Conservation (phyloP, 2,113 vertebrate species). For the Edolisoma coerulescens region DNA sequence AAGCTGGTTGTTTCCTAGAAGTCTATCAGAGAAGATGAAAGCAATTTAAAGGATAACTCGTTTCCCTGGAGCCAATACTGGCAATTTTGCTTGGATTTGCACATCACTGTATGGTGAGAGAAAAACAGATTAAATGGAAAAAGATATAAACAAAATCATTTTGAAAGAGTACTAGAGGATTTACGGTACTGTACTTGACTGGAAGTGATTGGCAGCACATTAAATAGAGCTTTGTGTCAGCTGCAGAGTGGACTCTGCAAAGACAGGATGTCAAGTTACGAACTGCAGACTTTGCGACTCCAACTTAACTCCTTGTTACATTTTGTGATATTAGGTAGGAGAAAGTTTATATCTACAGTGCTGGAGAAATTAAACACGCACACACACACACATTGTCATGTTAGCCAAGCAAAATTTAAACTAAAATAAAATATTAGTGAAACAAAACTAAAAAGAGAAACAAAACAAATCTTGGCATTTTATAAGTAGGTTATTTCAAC, state of each 20-base stretch:
- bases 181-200: constrained; percentile 61
- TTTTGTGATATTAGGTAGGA: constrained; percentile 68
- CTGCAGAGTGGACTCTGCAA: constrained; percentile 61
- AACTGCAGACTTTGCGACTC: constrained; percentile 73
- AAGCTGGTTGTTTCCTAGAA: neutral
- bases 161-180: constrained; percentile 46
- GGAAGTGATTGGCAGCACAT: constrained; percentile 69
- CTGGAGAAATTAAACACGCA: constrained; percentile 38
- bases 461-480: constrained; percentile 20
- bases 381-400: neutral
- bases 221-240: constrained; percentile 73
- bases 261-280: constrained; percentile 72
- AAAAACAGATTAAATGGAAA: constrained; percentile 45
- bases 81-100: constrained; percentile 51
- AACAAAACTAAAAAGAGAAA: constrained; percentile 52
- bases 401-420: constrained; percentile 57
- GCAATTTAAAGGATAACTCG: neutral
- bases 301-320: constrained; percentile 68
- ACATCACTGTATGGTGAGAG: neutral
- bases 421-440: constrained; percentile 50
- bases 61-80: neutral
- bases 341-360: constrained; percentile 61
- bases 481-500: constrained; percentile 38
- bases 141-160: constrained; percentile 47
- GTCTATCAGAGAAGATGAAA: neutral